These are phyloP conservation scores for Poeciliopsis turrubarensis DNA, from an alignment of 2,113 vertebrate genomes.

Conservation along the genomic window DNA sequence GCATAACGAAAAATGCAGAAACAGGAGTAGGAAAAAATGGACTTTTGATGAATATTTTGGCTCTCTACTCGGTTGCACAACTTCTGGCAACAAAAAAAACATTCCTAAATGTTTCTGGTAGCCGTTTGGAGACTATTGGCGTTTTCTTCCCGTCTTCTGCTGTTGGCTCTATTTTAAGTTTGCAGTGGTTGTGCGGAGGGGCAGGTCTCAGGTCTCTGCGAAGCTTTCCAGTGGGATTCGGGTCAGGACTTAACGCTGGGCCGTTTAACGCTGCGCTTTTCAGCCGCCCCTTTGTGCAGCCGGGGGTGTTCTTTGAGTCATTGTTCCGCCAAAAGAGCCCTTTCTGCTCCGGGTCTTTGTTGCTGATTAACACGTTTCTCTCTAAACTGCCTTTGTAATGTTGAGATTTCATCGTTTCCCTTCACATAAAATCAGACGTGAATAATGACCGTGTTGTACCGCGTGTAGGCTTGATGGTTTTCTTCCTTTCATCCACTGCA, in stretches of 20 bases:
- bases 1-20: neutral
- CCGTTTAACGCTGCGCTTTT: neutral
- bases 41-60: neutral
- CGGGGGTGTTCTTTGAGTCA: neutral
- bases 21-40: neutral
- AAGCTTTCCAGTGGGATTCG: neutral
- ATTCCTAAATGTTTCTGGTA: neutral
- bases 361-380: neutral
- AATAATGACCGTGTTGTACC: neutral
- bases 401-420: neutral
- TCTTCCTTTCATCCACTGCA: neutral
- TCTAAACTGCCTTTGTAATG: neutral
- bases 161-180: slow-evolving; percentile 4
- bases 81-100: neutral
- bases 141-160: neutral
- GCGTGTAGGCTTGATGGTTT: neutral
- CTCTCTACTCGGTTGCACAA: neutral
- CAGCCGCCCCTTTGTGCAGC: neutral
- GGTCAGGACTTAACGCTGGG: neutral
- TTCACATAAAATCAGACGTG: neutral
- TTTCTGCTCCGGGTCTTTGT: too few relatives aligned
- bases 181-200: neutral
- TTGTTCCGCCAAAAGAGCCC: neutral
- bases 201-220: neutral
- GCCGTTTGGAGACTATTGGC: neutral